A percentile compares a stretch with the other conserved stretches of the same genome.
Conservation (phyloP, 2,797 vertebrate species). For the Chrosomus eos region DNA sequence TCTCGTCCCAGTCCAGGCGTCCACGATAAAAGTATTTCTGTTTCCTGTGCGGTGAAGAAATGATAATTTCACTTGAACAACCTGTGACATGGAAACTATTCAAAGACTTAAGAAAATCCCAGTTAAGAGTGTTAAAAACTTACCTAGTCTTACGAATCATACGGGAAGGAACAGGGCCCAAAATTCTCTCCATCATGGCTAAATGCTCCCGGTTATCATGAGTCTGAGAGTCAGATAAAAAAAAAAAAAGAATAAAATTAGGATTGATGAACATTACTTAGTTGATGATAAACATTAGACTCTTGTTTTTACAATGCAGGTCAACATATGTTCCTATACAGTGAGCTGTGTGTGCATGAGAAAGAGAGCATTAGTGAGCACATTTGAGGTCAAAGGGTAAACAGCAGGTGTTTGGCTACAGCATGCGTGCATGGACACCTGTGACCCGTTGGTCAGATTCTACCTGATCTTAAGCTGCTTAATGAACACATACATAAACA, state of each 20-base stretch:
- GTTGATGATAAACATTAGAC: not conserved
- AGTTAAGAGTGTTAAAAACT: not conserved
- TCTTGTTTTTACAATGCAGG: not conserved
- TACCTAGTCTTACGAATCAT: conserved; percentile 92
- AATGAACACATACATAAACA: conserved; percentile 20
- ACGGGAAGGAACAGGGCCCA: conserved; percentile 93
- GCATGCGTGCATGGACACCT: not conserved
- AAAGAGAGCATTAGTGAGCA: conserved; percentile 20
- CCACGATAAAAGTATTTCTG: conserved; percentile 99
- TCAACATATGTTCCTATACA: not conserved
- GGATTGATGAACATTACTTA: not conserved
- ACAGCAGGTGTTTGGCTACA: conserved; percentile 24
- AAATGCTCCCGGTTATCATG: conserved; percentile 98
- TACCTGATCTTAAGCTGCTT: conserved; percentile 42
- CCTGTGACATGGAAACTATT: not conserved
- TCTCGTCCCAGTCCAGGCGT: conserved; percentile 95
- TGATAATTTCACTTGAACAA: not conserved
- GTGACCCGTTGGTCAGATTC: conserved; percentile 22
- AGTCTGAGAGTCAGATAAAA: conserved; percentile 77
- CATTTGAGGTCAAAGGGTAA: conserved; percentile 27
- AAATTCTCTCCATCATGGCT: conserved; percentile 98
- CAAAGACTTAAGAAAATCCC: not conserved
- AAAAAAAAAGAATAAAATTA: not conserved
- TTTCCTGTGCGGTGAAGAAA: conserved; percentile 78
- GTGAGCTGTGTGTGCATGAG: not conserved